Conservation (phyloP, 2,888 invertebrate species). For the Dilophus febrilis region DNA sequence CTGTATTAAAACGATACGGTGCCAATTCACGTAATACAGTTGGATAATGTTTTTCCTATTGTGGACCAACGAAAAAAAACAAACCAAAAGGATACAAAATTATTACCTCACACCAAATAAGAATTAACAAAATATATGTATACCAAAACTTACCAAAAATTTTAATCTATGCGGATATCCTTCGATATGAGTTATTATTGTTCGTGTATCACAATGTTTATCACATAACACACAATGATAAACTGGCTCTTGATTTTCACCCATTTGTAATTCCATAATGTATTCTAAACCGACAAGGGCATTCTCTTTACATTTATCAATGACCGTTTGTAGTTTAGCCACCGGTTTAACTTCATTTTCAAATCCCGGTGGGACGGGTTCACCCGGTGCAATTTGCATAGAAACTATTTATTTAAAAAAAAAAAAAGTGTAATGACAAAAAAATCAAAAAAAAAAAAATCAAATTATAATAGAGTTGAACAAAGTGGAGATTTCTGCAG, state of each 20-base stretch:
- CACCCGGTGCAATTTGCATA: slow-evolving; percentile 36
- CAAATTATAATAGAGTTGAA: too few species aligned
- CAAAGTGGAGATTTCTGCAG: too few species aligned
- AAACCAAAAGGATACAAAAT: background rate
- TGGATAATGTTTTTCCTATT: slow-evolving; percentile 31
- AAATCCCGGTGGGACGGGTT: slow-evolving; percentile 53
- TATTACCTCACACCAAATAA: background rate
- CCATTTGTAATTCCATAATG: slow-evolving; percentile 51
- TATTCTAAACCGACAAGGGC: slow-evolving; percentile 60
- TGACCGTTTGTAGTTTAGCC: slow-evolving; percentile 33
- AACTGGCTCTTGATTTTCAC: slow-evolving; percentile 46
- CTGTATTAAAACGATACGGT: slow-evolving; percentile 41
- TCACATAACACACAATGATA: slow-evolving; percentile 65
- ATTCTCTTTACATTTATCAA: slow-evolving; percentile 31
- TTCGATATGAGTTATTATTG: slow-evolving; percentile 60
- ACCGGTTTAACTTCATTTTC: slow-evolving; percentile 38
- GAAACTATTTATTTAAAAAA: too few species aligned
- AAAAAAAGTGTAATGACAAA: too few species aligned
- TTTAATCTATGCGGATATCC: slow-evolving; percentile 59
- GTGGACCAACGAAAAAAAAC: too few species aligned
- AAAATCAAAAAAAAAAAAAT: too few species aligned
- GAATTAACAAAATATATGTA: background rate
- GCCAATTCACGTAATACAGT: slow-evolving; percentile 40
- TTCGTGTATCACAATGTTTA: slow-evolving; percentile 61
- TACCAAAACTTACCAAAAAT: slow-evolving; percentile 37